Conservation (phyloP, 2,113 vertebrate species). For the Pseudopodoces humilis region DNA sequence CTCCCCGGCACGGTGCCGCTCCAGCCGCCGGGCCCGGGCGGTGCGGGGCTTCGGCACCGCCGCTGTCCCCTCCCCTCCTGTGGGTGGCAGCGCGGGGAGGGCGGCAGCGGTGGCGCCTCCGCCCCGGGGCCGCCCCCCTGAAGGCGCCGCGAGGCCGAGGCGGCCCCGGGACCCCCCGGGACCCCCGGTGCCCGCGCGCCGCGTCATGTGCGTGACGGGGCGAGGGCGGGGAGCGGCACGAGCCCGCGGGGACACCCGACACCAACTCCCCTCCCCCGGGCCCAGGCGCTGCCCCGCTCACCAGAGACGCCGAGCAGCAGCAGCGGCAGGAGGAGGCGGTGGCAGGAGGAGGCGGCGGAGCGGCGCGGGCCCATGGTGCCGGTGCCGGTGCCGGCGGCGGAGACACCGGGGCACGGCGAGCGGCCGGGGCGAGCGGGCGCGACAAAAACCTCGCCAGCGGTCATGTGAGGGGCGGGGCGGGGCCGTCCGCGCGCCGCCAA, state of each 20-base stretch:
- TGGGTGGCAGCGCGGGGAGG: no score
- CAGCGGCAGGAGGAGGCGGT: background rate
- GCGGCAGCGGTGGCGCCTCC: no score
- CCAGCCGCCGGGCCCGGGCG: background rate
- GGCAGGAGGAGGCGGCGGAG: background rate
- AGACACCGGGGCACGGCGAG: no score
- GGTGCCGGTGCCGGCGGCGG: background rate
- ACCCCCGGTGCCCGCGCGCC: no score
- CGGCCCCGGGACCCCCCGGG: no score
- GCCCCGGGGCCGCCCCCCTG: no score
- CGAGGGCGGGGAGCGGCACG: background rate
- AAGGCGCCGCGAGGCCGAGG: no score
- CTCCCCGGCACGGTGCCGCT: background rate
- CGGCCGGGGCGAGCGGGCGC: background rate
- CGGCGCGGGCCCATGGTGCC: background rate
- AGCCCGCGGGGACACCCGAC: background rate
- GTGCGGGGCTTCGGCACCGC: no score
- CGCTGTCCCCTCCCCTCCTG: no score
- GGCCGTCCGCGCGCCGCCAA: background rate
- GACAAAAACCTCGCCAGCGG: background rate
- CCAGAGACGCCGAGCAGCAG: background rate
- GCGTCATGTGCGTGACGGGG: background rate
- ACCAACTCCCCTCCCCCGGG: background rate
- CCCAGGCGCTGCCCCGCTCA: background rate
- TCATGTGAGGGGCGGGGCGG: constrained; percentile 46